Base-by-base conservation (phyloP, 2,113 vertebrate species). In the Microcebus tavaratra region DNA sequence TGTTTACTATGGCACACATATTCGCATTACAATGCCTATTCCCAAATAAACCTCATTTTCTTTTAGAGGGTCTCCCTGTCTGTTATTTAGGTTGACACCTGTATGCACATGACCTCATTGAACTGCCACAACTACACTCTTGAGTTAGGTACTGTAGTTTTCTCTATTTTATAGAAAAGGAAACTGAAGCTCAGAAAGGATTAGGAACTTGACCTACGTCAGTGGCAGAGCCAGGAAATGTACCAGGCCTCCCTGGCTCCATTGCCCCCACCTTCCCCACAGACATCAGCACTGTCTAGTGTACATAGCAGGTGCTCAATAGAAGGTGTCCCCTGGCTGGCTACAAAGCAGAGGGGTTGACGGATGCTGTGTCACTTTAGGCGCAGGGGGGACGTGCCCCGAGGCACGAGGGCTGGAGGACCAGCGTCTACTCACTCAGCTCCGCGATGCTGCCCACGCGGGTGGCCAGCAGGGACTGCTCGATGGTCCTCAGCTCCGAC, bases 401-500 rank as follows among this genome's bases (percentile, higher is more conserved):
- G 4, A 10, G 63, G 57, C 48, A 3, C 15, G 61, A 39, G 88
- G 48, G 11, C 10, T 12, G n/a, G 50, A 6, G 42, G 68, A 39
- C 1, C 50, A 29, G 67, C 8, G 34, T 57, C 72, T 96, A 99
- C 99, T 99, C 98, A 99, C 99, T 99, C 98, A 99, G 99, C 89
- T 99, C 99, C 0, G 99, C 98, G 78, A 99, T 99, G 99, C 99
- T 99, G 97, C 99, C 99, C 97, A 99, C 99, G 0, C 99, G 99
- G 0, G 99, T 99, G 97, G 99, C 99, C 97, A 99, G 98, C 67
- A 99, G 98, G 82, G 99, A 99, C 98, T 99, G 99, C 90, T 99
- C 99, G 0, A 99, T 98, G 97, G 99, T 99, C 94, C 99, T 99
- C 42, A 99, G 98, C 98, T 99, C 99, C 0, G 99, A 99, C 98